phyloP scores from a whole-genome alignment of 2,113 vertebrate genomes.

The Lycaon pictus region DNA sequence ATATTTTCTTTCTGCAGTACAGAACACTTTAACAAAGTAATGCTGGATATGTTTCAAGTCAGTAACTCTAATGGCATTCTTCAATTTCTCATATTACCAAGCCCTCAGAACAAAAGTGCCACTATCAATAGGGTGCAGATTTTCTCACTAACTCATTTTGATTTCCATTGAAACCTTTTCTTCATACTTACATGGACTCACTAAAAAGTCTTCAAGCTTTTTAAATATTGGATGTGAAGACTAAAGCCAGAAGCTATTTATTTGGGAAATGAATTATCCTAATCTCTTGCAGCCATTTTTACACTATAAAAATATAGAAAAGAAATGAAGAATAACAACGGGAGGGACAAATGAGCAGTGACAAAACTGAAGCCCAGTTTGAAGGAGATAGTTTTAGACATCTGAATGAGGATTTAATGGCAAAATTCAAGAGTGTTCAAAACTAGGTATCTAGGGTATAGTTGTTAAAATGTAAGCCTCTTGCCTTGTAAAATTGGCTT shows the following conservation, averaged over 20 bases:
- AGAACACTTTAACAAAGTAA: conserved; percentile 69
- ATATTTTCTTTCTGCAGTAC: conserved; percentile 5
- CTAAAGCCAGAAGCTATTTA: conserved; percentile 74
- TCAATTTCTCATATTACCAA: conserved; percentile 78
- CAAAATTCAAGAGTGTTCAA: conserved; percentile 47
- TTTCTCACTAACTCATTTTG: conserved; percentile 71
- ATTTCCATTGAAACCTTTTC: conserved; percentile 77
- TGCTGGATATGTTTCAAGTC: conserved; percentile 74
- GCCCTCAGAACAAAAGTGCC: conserved; percentile 76
- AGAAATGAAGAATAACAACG: conserved; percentile 55
- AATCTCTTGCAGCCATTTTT: conserved; percentile 70
- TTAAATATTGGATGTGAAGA: conserved; percentile 73
- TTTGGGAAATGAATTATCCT: conserved; percentile 77
- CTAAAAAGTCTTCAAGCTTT: conserved; percentile 69
- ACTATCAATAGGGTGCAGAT: conserved; percentile 74
- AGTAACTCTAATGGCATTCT: conserved; percentile 77
- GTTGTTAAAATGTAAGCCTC: conserved; percentile 45
- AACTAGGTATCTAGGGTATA: background rate
- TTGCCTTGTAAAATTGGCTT: conserved; percentile 47
- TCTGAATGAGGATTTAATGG: conserved; percentile 45
- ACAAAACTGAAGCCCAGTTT: conserved; percentile 41
- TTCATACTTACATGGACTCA: conserved; percentile 58
- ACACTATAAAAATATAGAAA: conserved; percentile 43
- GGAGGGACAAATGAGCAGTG: conserved; percentile 49
- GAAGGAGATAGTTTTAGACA: conserved; percentile 39